A percentile compares a stretch with the other conserved stretches of the same genome.
Conservation (phyloP, 2,797 vertebrate species). For the Acestrorhynchus altus region DNA sequence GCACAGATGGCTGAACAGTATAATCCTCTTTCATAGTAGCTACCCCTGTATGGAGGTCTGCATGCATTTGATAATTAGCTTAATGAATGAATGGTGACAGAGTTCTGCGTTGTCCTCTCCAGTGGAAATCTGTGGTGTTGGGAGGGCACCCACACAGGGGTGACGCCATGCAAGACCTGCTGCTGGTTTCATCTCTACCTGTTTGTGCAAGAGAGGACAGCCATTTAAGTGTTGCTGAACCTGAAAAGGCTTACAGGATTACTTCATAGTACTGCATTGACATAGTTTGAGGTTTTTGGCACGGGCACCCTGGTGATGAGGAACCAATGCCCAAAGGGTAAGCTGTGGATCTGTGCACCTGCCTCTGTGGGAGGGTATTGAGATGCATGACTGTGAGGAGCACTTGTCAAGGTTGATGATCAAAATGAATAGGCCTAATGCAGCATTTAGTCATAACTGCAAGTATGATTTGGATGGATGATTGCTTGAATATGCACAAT, state of each 20-base stretch:
- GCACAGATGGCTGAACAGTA: conserved; percentile 60
- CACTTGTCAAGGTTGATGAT: neutral
- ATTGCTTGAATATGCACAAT: neutral
- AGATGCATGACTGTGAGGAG: conserved; percentile 7
- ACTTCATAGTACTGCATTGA: conserved; percentile 19
- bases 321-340: conserved; percentile 44
- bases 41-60: conserved; percentile 51
- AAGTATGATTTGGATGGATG: neutral
- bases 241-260: conserved; percentile 48
- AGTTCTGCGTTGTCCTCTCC: conserved; percentile 32
- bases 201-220: conserved; percentile 15
- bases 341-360: conserved; percentile 33
- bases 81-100: conserved; percentile 54
- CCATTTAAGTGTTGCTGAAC: conserved; percentile 18
- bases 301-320: conserved; percentile 23
- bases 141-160: conserved; percentile 29
- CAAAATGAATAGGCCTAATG: conserved; percentile 9
- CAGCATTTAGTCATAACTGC: neutral
- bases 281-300: conserved; percentile 35
- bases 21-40: conserved; percentile 66
- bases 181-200: conserved; percentile 33
- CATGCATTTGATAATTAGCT: conserved; percentile 55
- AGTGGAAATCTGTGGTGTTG: conserved; percentile 25
- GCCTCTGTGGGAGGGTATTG: no score
- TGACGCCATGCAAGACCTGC: conserved; percentile 13